phyloP scores from a whole-genome alignment of 2,113 vertebrate species.

The Manacus vitellinus region DNA sequence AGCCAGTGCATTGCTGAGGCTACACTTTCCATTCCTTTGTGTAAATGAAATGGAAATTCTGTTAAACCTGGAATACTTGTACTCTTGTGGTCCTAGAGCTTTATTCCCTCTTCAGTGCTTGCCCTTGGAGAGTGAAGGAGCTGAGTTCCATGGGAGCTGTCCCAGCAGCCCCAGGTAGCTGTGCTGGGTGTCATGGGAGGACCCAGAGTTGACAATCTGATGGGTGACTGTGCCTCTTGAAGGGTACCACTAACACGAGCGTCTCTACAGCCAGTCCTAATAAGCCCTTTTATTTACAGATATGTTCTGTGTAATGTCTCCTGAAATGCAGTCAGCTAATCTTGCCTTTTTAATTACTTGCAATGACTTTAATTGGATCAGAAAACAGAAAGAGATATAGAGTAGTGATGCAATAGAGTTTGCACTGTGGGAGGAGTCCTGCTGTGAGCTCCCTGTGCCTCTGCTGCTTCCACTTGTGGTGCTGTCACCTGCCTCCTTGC shows the following conservation, averaged over 20 bases:
- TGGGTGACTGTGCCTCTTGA: neutral
- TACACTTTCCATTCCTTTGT: neutral
- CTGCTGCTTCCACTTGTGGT: neutral
- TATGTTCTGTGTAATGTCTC: neutral
- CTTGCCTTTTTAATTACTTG: conserved; percentile 38
- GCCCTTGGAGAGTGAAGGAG: neutral
- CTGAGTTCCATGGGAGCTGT: neutral
- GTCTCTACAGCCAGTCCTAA: neutral
- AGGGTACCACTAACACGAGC: rapidly evolving
- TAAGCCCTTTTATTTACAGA: conserved; percentile 13
- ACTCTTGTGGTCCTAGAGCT: neutral
- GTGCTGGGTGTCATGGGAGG: neutral
- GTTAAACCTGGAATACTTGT: neutral
- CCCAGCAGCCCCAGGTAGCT: neutral
- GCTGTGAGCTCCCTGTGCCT: neutral
- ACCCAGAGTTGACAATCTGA: neutral
- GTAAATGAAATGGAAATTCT: neutral
- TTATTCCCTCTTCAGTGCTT: neutral
- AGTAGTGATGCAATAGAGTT: neutral
- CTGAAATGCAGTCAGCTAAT: conserved; percentile 13
- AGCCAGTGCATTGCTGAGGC: neutral
- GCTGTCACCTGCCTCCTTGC: neutral
- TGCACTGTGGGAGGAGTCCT: neutral
- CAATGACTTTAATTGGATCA: conserved; percentile 1
- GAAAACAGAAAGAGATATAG: neutral